These are phyloP conservation scores for Cheilosia impressa DNA, from an alignment of 2,888 invertebrate species.

Conservation along the genomic window DNA sequence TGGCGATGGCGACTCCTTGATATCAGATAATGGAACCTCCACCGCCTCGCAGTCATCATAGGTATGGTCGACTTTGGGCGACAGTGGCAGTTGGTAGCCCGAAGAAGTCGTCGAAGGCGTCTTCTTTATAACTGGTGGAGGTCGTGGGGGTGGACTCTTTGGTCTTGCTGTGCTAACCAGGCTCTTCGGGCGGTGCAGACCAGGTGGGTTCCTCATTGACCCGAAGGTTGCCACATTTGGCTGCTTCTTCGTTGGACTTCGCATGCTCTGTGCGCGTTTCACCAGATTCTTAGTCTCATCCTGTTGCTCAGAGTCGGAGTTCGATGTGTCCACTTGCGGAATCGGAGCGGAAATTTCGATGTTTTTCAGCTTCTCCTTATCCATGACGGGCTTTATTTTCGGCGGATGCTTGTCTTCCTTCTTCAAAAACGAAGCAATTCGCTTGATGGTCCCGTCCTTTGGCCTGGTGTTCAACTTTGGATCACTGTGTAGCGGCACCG, in stretches of 20 bases:
- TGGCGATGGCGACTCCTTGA: conserved; percentile 86
- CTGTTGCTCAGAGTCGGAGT: conserved; percentile 84
- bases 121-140: conserved; percentile 84
- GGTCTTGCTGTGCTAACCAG: conserved; percentile 86
- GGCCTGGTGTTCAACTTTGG: conserved; percentile 84
- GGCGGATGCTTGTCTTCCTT: conserved; percentile 86
- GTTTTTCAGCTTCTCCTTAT: conserved; percentile 89
- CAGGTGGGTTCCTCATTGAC: conserved; percentile 90
- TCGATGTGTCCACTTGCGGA: conserved; percentile 86
- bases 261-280: conserved; percentile 92
- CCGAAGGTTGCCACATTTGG: conserved; percentile 91
- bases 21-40: conserved; percentile 86
- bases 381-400: conserved; percentile 87
- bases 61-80: conserved; percentile 84
- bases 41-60: conserved; percentile 92
- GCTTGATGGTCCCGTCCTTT: conserved; percentile 87
- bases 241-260: conserved; percentile 85
- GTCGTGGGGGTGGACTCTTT: conserved; percentile 90
- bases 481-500: conserved; percentile 83
- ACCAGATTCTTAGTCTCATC: conserved; percentile 85
- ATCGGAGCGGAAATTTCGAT: conserved; percentile 94
- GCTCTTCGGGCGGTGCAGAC: conserved; percentile 89
- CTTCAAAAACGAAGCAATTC: conserved; percentile 91
- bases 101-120: conserved; percentile 84
- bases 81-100: conserved; percentile 86